Base-by-base conservation (phyloP, 2,888 invertebrate genomes). In the Lucinisca nassula region DNA sequence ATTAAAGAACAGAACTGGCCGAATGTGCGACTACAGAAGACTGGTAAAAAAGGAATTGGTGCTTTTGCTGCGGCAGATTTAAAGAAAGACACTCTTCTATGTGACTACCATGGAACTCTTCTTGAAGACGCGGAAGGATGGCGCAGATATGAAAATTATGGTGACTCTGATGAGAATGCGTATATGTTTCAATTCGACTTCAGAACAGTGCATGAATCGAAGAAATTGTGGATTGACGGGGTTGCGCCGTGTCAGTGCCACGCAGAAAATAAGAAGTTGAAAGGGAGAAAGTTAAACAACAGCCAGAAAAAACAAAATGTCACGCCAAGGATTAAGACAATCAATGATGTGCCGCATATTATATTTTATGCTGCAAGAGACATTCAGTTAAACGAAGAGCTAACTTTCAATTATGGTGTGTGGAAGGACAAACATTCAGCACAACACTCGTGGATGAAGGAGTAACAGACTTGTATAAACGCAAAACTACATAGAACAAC, bases 211-310 rank as follows among this genome's bases (percentile, higher is more conserved):
- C 32, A 38, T 17, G 38, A 77, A 27, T 35, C 38, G 14, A 61
- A 77, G 61, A 35, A 58, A 24, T 61, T 30, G 24, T 77, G 37
- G 37, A 77, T 61, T 38, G 77, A 77, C 8, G 77, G 30, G 24
- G 61, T 58, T n/a, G 58, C 38, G 38, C 61, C 35, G 24, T 77
- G 77, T n/a, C 21, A 77, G 35, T 58, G 77, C 38, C 77, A 77
- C 27, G 38, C 77, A 30, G 51, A 51, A n/a, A 58, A 77, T n/a
- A 77, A 61, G 49, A 55, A 38, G 32, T 58, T 77, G 17, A 77
- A 77, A 61, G 61, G 61, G 37, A 58, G 61, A 49, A 55, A 58
- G 55, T 38, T 77, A 24, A 58, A 77, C 24, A 55, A 77, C 27
- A 58, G 24, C 35, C 58, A 61, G 61, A 77, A 32, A 61, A 45